These are phyloP conservation scores for Epizoanthus stellaris DNA, from an alignment of 92 coral and sea anemone genomes.

Conservation along the genomic window DNA sequence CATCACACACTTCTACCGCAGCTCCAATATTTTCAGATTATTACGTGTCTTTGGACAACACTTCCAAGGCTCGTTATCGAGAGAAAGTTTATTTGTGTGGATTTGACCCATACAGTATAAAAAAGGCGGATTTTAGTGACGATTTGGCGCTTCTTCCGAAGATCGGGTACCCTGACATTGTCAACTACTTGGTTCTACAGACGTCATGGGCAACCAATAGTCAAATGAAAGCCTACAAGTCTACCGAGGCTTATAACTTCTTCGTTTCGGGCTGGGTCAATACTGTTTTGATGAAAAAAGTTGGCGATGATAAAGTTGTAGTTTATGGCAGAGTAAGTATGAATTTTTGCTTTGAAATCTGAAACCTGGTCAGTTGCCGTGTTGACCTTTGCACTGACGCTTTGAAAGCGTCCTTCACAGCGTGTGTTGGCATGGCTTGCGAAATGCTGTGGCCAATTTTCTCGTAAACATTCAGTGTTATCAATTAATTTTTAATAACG, in stretches of 20 bases:
- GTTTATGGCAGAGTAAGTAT: conserved; percentile 56
- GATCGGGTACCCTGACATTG: conserved; percentile 64
- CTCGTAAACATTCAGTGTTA: not conserved
- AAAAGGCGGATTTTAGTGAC: conserved; percentile 43
- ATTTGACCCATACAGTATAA: conserved; percentile 55
- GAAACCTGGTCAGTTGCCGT: not conserved
- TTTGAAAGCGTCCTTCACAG: conserved; percentile 5
- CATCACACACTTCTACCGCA: conserved; percentile 28
- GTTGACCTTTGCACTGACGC: not conserved
- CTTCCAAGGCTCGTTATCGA: conserved; percentile 46
- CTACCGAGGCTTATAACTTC: conserved; percentile 61
- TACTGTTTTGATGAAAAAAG: conserved; percentile 36
- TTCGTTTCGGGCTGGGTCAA: conserved; percentile 74
- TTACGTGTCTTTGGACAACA: conserved; percentile 32
- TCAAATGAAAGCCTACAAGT: conserved; percentile 71
- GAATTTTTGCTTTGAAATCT: not conserved
- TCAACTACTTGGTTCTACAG: conserved; percentile 61
- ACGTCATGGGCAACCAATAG: conserved; percentile 60
- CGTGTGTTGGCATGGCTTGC: not conserved
- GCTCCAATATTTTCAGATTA: conserved; percentile 44
- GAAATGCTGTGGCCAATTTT: not conserved
- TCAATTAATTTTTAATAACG: not conserved
- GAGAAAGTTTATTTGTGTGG: conserved; percentile 61
- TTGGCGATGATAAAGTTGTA: conserved; percentile 46
- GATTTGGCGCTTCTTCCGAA: conserved; percentile 47